Evolutionary conservation across 2,888 invertebrate genomes (phyloP).

Genomic region (Corythucha ciliata): DNA sequence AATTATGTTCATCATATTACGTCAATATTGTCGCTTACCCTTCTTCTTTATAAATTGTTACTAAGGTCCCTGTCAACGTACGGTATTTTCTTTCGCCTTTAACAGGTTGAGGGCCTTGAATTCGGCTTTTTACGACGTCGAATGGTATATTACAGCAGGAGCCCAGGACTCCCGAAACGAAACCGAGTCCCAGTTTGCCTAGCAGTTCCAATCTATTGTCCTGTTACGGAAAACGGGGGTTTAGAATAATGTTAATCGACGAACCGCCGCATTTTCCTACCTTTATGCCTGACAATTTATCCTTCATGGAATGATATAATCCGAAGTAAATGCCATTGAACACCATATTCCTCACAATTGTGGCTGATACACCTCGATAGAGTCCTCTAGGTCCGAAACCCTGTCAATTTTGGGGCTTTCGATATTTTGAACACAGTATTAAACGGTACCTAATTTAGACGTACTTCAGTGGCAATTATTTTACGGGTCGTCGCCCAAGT

Average conservation of each 20-base stretch:
- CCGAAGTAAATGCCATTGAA: conserved; percentile 94
- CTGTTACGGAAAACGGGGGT: conserved; percentile 42
- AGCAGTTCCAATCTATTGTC: conserved; percentile 60
- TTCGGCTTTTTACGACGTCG: conserved; percentile 91
- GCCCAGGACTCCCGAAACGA: conserved; percentile 75
- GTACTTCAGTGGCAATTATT: conserved; percentile 45
- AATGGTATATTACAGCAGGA: conserved; percentile 88
- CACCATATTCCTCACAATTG: conserved; percentile 77
- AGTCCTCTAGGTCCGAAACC: conserved; percentile 74
- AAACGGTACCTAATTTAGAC: conserved; percentile 1
- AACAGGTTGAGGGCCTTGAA: conserved; percentile 81
- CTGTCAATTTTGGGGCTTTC: conserved; percentile 34
- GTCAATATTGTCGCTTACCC: conserved; percentile 52
- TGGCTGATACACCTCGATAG: conserved; percentile 81
- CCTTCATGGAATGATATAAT: conserved; percentile 86
- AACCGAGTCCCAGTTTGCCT: conserved; percentile 71
- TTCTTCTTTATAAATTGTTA: conserved; percentile 72
- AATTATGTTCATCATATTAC: neutral
- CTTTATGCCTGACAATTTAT: conserved; percentile 44
- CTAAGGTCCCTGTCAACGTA: conserved; percentile 62
- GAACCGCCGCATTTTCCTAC: too few species aligned
- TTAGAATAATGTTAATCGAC: conserved; percentile 7
- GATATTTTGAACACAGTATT: neutral
- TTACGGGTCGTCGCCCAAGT: conserved; percentile 71
- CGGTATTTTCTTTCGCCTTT: conserved; percentile 65